Base-by-base conservation (phyloP, 1,140 invertebrate species). In the Tribolium madens region DNA sequence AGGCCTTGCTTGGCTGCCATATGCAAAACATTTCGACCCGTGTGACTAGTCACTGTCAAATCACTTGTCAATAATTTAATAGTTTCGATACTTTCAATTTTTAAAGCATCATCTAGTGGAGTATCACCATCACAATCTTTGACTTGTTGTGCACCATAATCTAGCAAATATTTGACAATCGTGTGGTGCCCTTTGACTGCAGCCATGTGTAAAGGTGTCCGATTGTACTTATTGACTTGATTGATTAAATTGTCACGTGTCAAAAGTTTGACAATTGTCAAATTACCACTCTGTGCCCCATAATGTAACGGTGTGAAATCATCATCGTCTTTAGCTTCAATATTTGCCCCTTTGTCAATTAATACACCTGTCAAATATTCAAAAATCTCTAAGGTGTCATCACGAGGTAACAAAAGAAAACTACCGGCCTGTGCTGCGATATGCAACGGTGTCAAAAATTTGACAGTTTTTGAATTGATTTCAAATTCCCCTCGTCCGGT, bases 161-260 rank as follows among this genome's bases (percentile, higher is more conserved):
- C 52, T 57, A 57, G 1, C 3, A 57, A 17, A 21, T 9, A 21
- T 18, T 57, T n/a, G 15, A 57, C 52, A n/a, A 57, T 10, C 3
- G 3, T 4, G 17, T 18, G 15, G 12, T 36, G 12, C 1, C 64
- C 64, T 18, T 42, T 69, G 4, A 9, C 13, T 1, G 64, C 31
- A 9, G 64, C 64, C 21, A 42, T 33, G 36, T 69, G 64, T 31
- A 69, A 47, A 3, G 64, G 14, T 18, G 64, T 69, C 9, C 64
- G 42, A 6, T n/a, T 21, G 14, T 69, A 21, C 0, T 36, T 4
- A 21, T 69, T 47, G 4, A 15, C 6, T 36, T 9, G 7, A 15
- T 69, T 15, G 7, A 69, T 26, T 12, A 10, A 31, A 42, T 15
- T 18, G 3, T 18, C 12, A 10, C 31, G 9, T 47, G 12, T 15